These are phyloP conservation scores for Pristis pectinata DNA, from an alignment of 2,797 vertebrate genomes.

Conservation along the genomic window DNA sequence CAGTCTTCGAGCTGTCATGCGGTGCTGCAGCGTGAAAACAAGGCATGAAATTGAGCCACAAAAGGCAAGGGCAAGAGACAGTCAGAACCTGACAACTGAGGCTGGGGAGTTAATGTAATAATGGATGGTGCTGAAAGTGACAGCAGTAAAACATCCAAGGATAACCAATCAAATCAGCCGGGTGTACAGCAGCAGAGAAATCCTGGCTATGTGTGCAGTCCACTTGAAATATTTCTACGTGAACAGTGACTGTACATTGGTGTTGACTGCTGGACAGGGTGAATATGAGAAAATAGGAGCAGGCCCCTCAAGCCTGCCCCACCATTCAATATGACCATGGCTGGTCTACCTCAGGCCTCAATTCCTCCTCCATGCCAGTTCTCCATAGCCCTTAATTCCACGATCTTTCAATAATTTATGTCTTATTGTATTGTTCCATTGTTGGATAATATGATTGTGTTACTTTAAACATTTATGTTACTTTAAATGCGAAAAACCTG, in stretches of 20 bases:
- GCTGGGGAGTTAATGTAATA: not conserved
- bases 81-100: not conserved
- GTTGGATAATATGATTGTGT: too few species aligned
- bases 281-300: too few species aligned
- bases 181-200: not conserved
- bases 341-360: too few species aligned
- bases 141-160: not conserved
- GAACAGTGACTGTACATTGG: too few species aligned
- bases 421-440: too few species aligned
- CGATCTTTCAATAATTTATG: not conserved
- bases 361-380: too few species aligned
- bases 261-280: too few species aligned
- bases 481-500: too few species aligned
- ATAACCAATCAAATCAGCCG: not conserved
- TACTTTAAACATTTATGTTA: too few species aligned
- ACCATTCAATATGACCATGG: too few species aligned
- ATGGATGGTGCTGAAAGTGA: not conserved
- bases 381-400: too few species aligned
- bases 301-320: too few species aligned
- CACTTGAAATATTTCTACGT: not conserved
- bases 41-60: not conserved
- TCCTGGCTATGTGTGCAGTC: not conserved
- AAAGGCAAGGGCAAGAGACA: not conserved
- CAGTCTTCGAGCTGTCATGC: not conserved
- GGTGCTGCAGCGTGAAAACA: not conserved